Evolutionary conservation across 2,797 vertebrate species (phyloP).

Genomic region (Limosa lapponica): DNA sequence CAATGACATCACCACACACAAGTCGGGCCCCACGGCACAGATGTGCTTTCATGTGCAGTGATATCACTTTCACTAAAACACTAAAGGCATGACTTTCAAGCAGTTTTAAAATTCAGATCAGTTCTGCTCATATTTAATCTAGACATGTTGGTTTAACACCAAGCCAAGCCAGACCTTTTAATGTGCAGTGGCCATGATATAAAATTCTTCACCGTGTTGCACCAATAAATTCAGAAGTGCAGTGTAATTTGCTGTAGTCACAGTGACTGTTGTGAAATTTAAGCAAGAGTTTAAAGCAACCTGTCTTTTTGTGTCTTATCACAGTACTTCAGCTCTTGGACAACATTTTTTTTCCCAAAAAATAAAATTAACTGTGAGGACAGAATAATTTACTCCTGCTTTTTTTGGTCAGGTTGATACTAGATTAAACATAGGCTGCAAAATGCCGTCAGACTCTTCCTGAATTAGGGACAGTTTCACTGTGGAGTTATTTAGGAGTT

Average conservation of each 20-base stretch:
- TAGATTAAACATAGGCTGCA: not conserved
- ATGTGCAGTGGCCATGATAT: slow-evolving; percentile 78
- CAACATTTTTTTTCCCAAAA: not conserved
- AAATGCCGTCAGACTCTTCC: not conserved
- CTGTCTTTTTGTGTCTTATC: not conserved
- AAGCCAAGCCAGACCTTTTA: slow-evolving; percentile 80
- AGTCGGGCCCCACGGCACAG: slow-evolving; percentile 18
- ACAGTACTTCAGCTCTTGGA: not conserved
- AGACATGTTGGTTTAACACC: slow-evolving; percentile 82
- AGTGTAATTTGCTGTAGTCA: slow-evolving; percentile 59
- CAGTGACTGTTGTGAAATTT: slow-evolving; percentile 45
- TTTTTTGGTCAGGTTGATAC: not conserved
- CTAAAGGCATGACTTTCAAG: slow-evolving; percentile 72
- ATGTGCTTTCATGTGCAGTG: slow-evolving; percentile 64
- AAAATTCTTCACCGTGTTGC: slow-evolving; percentile 75
- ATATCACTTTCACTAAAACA: slow-evolving; percentile 74
- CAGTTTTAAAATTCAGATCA: slow-evolving; percentile 81
- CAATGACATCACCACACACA: slow-evolving; percentile 25
- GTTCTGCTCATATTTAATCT: slow-evolving; percentile 80
- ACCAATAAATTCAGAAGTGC: slow-evolving; percentile 77
- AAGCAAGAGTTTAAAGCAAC: slow-evolving; percentile 43
- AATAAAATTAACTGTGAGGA: not conserved
- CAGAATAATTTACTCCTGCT: not conserved
- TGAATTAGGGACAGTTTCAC: slow-evolving; percentile 25
- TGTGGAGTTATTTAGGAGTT: slow-evolving; percentile 64